Evolutionary conservation across 2,113 vertebrate species (phyloP).

Genomic region (Colistium nudipinnis): DNA sequence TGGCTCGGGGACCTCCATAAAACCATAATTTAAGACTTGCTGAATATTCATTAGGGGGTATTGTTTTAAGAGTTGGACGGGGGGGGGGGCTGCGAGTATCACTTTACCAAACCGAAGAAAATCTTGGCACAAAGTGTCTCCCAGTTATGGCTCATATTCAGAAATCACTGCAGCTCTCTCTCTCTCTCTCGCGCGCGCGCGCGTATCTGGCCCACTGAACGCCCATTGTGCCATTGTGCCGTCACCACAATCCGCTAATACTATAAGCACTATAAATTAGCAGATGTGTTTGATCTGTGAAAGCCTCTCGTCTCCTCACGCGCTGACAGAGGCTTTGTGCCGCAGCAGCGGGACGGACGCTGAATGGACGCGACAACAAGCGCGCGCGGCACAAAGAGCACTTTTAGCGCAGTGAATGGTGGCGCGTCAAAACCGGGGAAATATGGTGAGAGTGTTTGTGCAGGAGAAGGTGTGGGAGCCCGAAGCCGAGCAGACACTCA

Average conservation of each 20-base stretch:
- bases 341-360: slow-evolving; percentile 21
- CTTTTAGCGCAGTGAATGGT: slow-evolving; percentile 21
- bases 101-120: slow-evolving; percentile 6
- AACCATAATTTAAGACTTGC: slow-evolving; percentile 72
- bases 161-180: slow-evolving; percentile 8
- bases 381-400: slow-evolving; percentile 27
- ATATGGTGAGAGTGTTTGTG: not conserved
- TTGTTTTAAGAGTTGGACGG: slow-evolving; percentile 55
- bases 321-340: slow-evolving; percentile 59
- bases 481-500: not conserved
- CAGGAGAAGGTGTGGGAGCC: not conserved
- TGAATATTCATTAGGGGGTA: slow-evolving; percentile 73
- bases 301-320: slow-evolving; percentile 52
- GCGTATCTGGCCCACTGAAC: slow-evolving; percentile 17
- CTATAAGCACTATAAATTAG: slow-evolving; percentile 67
- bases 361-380: slow-evolving; percentile 50
- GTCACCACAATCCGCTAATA: slow-evolving; percentile 34
- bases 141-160: slow-evolving; percentile 28
- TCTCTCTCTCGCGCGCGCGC: slow-evolving; percentile 1
- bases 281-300: slow-evolving; percentile 59
- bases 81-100: slow-evolving; percentile 1
- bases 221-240: slow-evolving; percentile 59
- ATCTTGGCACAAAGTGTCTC: not conserved
- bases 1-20: slow-evolving; percentile 71
- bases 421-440: not conserved